Base-by-base conservation (phyloP, 2,888 invertebrate genomes). In the Bellardia pandia region DNA sequence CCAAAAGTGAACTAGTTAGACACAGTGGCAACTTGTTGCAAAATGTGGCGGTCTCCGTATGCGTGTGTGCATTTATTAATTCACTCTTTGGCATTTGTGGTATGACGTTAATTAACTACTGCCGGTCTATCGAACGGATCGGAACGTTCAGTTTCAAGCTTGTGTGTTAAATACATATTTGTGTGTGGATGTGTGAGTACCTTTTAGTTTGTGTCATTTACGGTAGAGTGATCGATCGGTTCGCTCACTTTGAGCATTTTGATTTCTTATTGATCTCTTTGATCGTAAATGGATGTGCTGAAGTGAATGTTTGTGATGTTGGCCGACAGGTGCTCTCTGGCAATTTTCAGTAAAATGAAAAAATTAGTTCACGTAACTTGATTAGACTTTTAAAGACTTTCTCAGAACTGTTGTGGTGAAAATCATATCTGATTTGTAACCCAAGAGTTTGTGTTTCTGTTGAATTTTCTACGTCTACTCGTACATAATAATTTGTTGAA, bases 51-150 rank as follows among this genome's bases (percentile, higher is more conserved):
- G 85, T 72, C 86, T 77, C 16, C 58, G 62, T 87, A 60, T 79
- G 74, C 62, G 76, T 81, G 85, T 85, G 74, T 87, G 82, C 78
- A 79, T 85, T 87, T 85, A 86, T 85, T 86, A 88, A 88, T 80
- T 90, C 81, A 92, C 90, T 90, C 90, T 72, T 89, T 86, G 91
- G 91, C 90, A 92, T 91, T 89, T 88, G 75, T 77, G 91, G 92
- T 90, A 92, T 93, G 92, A 91, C 91, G 91, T 92, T 93, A 92
- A 92, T 92, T 92, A 92, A 92, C 92, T 90, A 91, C 93, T 93
- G 92, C 93, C 93, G 93, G 92, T 93, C 74, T 82, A 62, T 48
- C 78, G 88, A 86, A 84, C 77, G 68, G 14, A 80, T 85, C 62
- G 79, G 79, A 85, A 79, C 85, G 75, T 71, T 75, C 37, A 74